Evolutionary conservation across 2,113 vertebrate species (phyloP), one percentile per base, ranked within the genome.

Genomic region (Hippolais icterina): DNA sequence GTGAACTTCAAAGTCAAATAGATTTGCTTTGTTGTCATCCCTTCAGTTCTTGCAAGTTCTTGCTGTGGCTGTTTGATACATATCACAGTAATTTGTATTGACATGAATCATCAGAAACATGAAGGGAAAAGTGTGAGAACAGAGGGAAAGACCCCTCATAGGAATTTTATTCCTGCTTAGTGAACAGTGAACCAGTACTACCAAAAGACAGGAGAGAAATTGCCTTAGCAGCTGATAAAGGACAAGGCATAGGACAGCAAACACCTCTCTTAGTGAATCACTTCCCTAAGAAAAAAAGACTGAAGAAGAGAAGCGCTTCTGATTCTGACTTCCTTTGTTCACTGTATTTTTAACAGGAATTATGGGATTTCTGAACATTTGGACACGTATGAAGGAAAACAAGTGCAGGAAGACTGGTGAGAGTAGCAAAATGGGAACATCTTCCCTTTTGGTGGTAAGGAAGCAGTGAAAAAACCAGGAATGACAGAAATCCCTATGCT

Each of bases 201-300:
- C 15, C 25, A 12, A 72, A 59, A 78, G 25, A 28, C 3, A 24
- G 17, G n/a, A 57, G 41, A 64, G 29, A 54, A 46, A 10, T 56
- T 72, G 20, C 23, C 9, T 69, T 74, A 63, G 74, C 31, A 82
- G 54, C 9, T 70, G n/a, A 27, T n/a, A 49, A 27, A 74, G 50
- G 29, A 24, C 18, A 77, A 63, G 13, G 8, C 18, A 28, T 5
- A 57, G 23, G 79, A 63, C 11, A 85, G 24, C 12, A 79, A 86
- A 37, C 15, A 50, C 4, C 5, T 4, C 4, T 70, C 21, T 25
- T 28, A 22, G n/a, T 33, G 31, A 92, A 50, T 35, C 0, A 0
- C 21, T 89, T 72, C 13, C 49, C 20, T 77, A 33, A 66, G 64
- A 59, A 89, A 80, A 41, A 41, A 29, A 10, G 19, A 60, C 5